Evolutionary conservation across 2,113 vertebrate species (phyloP), one percentile per base, ranked within the genome.

Genomic region (Oophaga pumilio): DNA sequence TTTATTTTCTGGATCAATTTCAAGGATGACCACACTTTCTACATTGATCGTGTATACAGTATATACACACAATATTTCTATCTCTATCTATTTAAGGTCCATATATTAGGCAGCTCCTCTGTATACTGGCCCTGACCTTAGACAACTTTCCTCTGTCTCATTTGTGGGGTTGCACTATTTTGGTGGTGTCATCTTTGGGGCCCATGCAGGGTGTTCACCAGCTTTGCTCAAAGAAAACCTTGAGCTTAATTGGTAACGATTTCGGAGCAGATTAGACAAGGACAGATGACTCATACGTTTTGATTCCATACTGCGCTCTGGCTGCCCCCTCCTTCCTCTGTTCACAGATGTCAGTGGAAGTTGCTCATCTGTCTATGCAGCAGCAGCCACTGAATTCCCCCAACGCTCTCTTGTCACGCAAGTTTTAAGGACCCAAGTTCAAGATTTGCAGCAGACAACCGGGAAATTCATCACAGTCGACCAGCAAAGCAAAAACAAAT

Each of bases 321-420:
- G 22, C 13, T 10, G 26, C 59, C 76, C 74, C 60, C 60, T 26
- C 59, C 24, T 18, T 52, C 12, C 60, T 49, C 73, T 49, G 57
- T 49, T 86, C 76, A 33, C 85, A 86, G 85, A 86, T 86, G 85
- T 86, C 85, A 86, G 18, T 26, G 76, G 62, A 86, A 86, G 85
- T 76, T 80, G 85, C 76, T 86, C 76, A 79, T 77, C 85, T 86
- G 85, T 86, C 85, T 56, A 1, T 53, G 62, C 62, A 1, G 43
- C 64, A n/a, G 49, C 85, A 66, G 62, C 59, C 57, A 43, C 85
- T 68, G 49, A 78, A 86, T 79, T 79, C 85, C 85, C 85, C 62
- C 85, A 69, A 20, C 76, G 59, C 76, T n/a, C 85, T 69, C 85
- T 86, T 86, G 85, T 86, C 85, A 86, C 85, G 85, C 85, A 86